phyloP scores from a whole-genome alignment of 1,140 invertebrate genomes.

The Bombus impatiens region DNA sequence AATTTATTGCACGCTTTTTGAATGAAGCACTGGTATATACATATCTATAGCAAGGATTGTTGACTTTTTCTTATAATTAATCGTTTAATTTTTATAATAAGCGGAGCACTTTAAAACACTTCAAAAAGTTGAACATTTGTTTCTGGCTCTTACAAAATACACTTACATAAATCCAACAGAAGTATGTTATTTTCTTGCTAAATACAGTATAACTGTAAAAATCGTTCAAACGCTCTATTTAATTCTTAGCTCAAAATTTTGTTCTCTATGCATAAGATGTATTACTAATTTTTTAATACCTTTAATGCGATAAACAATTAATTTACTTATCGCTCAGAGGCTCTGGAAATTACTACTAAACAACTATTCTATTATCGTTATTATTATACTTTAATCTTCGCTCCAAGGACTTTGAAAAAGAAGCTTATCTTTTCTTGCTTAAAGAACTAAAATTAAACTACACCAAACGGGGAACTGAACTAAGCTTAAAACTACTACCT shows the following conservation, averaged over 20 bases:
- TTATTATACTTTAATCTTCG: no score
- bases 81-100: not conserved
- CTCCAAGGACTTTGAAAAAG: no score
- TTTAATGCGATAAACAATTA: no score
- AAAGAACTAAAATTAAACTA: no score
- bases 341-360: no score
- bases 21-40: not conserved
- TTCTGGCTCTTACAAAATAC: not conserved
- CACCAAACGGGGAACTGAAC: no score
- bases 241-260: not conserved
- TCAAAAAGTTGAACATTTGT: not conserved
- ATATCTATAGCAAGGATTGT: not conserved
- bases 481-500: no score
- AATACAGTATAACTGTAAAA: not conserved
- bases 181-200: not conserved
- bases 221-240: not conserved
- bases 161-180: not conserved
- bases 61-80: not conserved
- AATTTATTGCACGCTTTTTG: conserved; percentile 10
- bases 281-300: no score
- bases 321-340: no score
- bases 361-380: no score
- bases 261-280: not conserved
- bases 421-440: no score
- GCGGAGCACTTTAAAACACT: not conserved